phyloP scores from a whole-genome alignment of 1,140 invertebrate genomes.

The Drosophila nikananu region DNA sequence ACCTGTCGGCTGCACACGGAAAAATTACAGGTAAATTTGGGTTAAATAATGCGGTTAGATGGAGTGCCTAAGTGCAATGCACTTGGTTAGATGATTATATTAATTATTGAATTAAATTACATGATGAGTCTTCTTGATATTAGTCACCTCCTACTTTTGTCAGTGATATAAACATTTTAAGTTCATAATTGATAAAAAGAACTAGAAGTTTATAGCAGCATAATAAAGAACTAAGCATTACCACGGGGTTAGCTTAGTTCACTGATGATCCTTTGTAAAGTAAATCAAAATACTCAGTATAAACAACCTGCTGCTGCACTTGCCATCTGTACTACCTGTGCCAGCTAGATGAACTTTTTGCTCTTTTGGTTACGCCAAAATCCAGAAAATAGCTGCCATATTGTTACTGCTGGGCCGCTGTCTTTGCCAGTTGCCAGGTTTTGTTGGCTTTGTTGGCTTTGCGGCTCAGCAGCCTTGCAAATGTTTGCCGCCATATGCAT shows the following conservation, averaged over 20 bases:
- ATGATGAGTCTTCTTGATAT: too few relatives aligned
- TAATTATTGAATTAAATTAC: not conserved
- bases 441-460: conserved; percentile 49
- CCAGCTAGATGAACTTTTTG: not conserved
- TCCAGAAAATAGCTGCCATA: conserved; percentile 22
- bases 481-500: conserved; percentile 60
- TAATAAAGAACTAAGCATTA: too few relatives aligned
- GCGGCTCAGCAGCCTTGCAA: conserved; percentile 34
- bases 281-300: not conserved
- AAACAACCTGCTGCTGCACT: not conserved
- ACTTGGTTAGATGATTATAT: not conserved
- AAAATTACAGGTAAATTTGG: not conserved
- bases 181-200: not conserved
- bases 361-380: not conserved
- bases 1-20: not conserved
- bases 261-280: not conserved
- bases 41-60: not conserved
- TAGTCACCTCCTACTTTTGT: not conserved
- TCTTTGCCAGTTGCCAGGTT: conserved; percentile 11
- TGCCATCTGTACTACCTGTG: not conserved
- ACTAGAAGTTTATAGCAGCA: not conserved
- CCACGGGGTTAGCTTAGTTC: too few relatives aligned
- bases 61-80: too few relatives aligned
- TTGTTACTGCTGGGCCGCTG: conserved; percentile 5
- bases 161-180: not conserved